Percentiles rank a stretch among this genome's conserved stretches.
These are phyloP conservation scores for Anthoptus insignis DNA, from an alignment of 2,888 invertebrate species.

Conservation along the genomic window DNA sequence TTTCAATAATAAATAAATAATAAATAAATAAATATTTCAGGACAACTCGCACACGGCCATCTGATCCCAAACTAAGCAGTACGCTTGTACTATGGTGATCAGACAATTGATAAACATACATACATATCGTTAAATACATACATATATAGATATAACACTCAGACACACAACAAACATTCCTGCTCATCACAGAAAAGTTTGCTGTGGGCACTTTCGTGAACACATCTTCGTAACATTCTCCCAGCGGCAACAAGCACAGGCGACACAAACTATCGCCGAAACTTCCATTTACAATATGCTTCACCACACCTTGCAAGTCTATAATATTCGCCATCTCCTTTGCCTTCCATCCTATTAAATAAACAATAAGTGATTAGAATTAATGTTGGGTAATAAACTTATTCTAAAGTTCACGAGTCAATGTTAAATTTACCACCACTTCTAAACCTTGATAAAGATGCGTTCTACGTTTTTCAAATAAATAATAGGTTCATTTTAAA, in stretches of 20 bases:
- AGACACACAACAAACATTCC: too few relatives aligned
- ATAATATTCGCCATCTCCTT: constrained; percentile 60
- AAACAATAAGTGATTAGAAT: constrained; percentile 39
- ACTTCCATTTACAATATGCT: constrained; percentile 71
- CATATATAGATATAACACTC: too few relatives aligned
- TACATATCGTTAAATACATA: too few relatives aligned
- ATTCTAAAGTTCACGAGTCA: neutral
- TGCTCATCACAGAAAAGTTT: too few relatives aligned
- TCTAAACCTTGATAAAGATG: constrained; percentile 53
- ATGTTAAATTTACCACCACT: constrained; percentile 62
- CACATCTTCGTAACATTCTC: constrained; percentile 64
- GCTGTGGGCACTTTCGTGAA: constrained; percentile 70
- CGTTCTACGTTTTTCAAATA: constrained; percentile 48
- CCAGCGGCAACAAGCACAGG: constrained; percentile 67
- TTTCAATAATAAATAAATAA: too few relatives aligned
- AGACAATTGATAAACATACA: too few relatives aligned
- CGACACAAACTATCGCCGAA: constrained; percentile 68
- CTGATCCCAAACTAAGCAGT: too few relatives aligned
- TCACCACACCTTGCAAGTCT: constrained; percentile 66
- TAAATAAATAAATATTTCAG: too few relatives aligned
- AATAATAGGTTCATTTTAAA: constrained; percentile 20
- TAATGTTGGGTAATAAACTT: constrained; percentile 6
- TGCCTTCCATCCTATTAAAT: constrained; percentile 19
- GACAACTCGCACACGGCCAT: too few relatives aligned
- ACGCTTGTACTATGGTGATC: too few relatives aligned